These are phyloP conservation scores for Bombus fervidus DNA, from an alignment of 1,140 invertebrate genomes.

Conservation along the genomic window DNA sequence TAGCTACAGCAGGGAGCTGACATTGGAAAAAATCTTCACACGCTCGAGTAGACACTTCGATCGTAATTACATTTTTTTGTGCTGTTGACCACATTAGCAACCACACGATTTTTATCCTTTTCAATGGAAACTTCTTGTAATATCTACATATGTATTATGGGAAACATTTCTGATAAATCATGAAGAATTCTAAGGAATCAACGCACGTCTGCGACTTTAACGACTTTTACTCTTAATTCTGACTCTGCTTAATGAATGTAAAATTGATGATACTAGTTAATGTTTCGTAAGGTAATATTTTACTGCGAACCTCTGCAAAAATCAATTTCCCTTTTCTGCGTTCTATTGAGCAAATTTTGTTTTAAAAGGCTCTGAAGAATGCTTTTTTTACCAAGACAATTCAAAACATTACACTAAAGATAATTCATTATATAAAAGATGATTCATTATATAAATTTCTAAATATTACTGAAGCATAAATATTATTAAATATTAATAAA, in stretches of 20 bases:
- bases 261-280: not conserved
- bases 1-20: not conserved
- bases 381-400: not conserved
- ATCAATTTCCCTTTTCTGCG: not conserved
- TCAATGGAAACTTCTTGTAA: not conserved
- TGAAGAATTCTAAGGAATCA: not conserved
- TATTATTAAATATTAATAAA: no score
- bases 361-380: not conserved
- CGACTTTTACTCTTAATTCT: not conserved
- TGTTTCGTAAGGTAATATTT: no score
- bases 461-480: no score
- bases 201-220: not conserved
- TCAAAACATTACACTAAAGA: not conserved
- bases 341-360: not conserved
- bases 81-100: not conserved
- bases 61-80: not conserved
- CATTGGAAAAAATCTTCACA: slow-evolving; percentile 23
- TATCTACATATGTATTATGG: not conserved
- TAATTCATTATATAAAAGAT: no score
- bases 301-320: not conserved
- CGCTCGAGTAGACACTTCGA: slow-evolving; percentile 4
- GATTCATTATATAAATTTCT: no score
- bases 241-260: not conserved
- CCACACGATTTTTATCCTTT: slow-evolving; percentile 7
- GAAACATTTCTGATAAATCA: not conserved